These are phyloP conservation scores for Lepus townsendii DNA, from an alignment of 2,797 vertebrate species.

Conservation along the genomic window DNA sequence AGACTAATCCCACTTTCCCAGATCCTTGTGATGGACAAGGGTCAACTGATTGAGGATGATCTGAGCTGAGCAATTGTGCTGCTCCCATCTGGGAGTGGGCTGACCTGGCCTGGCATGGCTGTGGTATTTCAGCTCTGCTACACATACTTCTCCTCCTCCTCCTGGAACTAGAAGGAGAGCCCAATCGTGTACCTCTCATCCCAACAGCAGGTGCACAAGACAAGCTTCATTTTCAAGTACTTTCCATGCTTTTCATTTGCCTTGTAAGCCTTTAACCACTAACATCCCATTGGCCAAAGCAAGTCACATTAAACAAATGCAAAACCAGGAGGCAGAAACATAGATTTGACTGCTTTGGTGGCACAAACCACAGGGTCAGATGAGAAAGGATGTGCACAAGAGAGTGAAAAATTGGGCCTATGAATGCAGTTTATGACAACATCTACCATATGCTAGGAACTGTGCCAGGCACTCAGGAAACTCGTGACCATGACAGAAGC, in stretches of 20 bases:
- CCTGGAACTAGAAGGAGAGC: not conserved
- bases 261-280: conserved; percentile 16
- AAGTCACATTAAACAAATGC: not conserved
- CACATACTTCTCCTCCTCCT: not conserved
- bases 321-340: conserved; percentile 36
- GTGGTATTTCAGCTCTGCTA: not conserved
- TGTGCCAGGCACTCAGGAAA: not conserved
- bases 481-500: not conserved
- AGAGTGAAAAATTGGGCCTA: not conserved
- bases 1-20: conserved; percentile 24
- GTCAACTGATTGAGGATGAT: not conserved
- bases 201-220: not conserved
- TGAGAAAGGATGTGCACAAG: not conserved
- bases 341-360: not conserved
- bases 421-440: not conserved
- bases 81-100: not conserved
- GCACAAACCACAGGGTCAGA: conserved; percentile 15
- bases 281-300: not conserved
- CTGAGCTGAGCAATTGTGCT: not conserved
- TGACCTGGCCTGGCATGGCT: not conserved
- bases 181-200: not conserved
- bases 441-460: not conserved
- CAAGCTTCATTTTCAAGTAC: conserved; percentile 29
- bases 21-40: not conserved
- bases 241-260: conserved; percentile 13